Base-by-base conservation (phyloP, 2,888 invertebrate species). In the Charanyca ferruginea region DNA sequence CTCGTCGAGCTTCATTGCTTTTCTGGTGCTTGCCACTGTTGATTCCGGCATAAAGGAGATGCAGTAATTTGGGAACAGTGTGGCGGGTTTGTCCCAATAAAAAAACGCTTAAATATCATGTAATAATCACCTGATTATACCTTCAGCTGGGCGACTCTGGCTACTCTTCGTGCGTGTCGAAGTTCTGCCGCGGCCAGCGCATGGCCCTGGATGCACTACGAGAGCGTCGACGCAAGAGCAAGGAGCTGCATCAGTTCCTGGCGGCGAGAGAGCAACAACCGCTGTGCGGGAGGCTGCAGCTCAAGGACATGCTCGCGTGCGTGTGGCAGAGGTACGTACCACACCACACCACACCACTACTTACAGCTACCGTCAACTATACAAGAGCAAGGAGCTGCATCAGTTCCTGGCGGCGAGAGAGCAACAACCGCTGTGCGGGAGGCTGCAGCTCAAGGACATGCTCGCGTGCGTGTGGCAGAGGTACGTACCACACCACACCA, bases 121-220 rank as follows among this genome's bases (percentile, higher is more conserved):
- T 42, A 42, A 18, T 35, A 66, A 44, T 1, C n/a, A 44, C 20
- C 3, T n/a, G 0, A 2, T 52, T 28, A 20, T 0, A 16, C 6
- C 0, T 0, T 0, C 96, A 97, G 87, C 94, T 96, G 57, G 98
- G 99, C 1, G 98, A 98, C 69, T 91, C 96, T 0, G 97, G 98
- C 79, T 97, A 97, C 90, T 96, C 96, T 65, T 96, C 97, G 0
- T 98, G 98, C 57, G 85, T 96, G 22, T 97, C 98, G 1, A 96
- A 96, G 20, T 99, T 98, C 93, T 99, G 99, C 89, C 97, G 98
- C 81, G 97, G 98, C 18, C 99, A 99, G 92, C 98, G 98, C 75
- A 96, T 98, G 84, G 98, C 98, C 1, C 94, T 99, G 60, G 98
- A 98, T 77, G 96, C 97, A 4, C 96, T 99, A 71, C 97, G 98